Evolutionary conservation across 2,797 vertebrate genomes (phyloP).

Genomic region (Premnoplex brunnescens): DNA sequence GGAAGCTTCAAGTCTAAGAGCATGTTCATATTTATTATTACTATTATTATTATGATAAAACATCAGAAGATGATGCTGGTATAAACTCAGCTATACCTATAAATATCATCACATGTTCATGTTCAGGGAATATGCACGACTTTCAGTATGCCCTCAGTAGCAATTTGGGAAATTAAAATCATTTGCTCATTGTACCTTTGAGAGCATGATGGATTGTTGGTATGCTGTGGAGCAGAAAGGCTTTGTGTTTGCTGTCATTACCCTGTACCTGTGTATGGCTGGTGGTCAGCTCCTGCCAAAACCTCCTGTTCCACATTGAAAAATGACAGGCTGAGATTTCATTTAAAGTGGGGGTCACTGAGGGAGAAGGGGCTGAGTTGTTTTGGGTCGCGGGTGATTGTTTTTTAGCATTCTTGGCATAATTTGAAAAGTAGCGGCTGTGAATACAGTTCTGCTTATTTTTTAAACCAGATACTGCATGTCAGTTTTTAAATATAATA

Average conservation of each 20-base stretch:
- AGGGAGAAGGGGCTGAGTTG: not conserved
- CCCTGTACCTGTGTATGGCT: not conserved
- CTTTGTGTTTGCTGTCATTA: not conserved
- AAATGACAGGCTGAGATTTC: not conserved
- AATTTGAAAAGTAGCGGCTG: not conserved
- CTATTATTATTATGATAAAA: not conserved
- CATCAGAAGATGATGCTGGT: not conserved
- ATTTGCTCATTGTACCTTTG: not conserved
- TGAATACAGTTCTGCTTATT: not conserved
- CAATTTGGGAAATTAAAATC: not conserved
- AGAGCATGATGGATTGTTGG: not conserved
- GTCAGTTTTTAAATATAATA: not conserved
- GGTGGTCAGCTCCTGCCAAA: not conserved
- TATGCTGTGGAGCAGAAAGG: not conserved
- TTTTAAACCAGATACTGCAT: not conserved
- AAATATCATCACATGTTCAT: not conserved
- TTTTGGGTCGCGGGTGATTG: not conserved
- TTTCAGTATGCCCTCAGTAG: not conserved
- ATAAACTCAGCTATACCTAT: not conserved
- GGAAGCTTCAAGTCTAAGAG: not conserved
- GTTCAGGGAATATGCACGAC: not conserved
- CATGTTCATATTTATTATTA: not conserved
- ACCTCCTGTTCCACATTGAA: not conserved
- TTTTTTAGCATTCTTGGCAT: not conserved
- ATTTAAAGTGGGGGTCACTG: not conserved